Evolutionary conservation across 2,888 invertebrate genomes (phyloP), one percentile per base, ranked within the genome.

Genomic region (Ceriagrion tenellum): DNA sequence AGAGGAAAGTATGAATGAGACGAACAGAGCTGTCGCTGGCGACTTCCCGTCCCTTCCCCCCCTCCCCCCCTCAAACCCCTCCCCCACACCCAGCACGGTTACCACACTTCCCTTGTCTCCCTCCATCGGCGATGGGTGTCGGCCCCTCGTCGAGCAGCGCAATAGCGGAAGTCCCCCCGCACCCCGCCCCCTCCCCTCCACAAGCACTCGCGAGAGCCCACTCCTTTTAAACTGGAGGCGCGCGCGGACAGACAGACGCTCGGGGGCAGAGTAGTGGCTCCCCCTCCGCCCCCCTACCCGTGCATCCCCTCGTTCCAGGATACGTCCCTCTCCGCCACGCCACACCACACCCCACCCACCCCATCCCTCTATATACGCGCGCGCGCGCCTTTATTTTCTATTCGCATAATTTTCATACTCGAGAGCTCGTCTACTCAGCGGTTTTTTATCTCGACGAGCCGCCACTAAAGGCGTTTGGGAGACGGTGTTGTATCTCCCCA

Each of bases 101-200:
- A 59, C 59, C 23, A 18, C 59, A 18, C 59, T 89, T 59, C 90
- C 88, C 88, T 59, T 63, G 81, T 88, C 91, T 35, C 56, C 95
- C 55, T 47, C 55, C 18, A 12, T 90, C 6, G 18, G 20, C 18
- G 18, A 18, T 18, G 20, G 59, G 59, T 59, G 20, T 2, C 93
- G 95, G 95, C 47, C 95, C 88, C 95, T 96, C 96, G 96, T 96
- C 96, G 96, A 91, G 96, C 96, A 96, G 96, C 96, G 96, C 97
- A 97, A 96, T 96, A 97, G 96, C 97, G 96, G 96, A 95, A 96
- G 96, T 96, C 96, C 96, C 96, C 91, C 20, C 90, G n/a, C 26
- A 47, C 4, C 69, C n/a, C 8, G 26, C 3, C 69, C 26, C 26
- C 26, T 8, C 69, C n/a, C 69, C 69, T 47, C 47, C n/a, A 26